Percentiles rank a stretch among this genome's conserved stretches.
These are phyloP conservation scores for Linurgus olivaceus DNA, from an alignment of 2,797 vertebrate genomes.

Conservation along the genomic window DNA sequence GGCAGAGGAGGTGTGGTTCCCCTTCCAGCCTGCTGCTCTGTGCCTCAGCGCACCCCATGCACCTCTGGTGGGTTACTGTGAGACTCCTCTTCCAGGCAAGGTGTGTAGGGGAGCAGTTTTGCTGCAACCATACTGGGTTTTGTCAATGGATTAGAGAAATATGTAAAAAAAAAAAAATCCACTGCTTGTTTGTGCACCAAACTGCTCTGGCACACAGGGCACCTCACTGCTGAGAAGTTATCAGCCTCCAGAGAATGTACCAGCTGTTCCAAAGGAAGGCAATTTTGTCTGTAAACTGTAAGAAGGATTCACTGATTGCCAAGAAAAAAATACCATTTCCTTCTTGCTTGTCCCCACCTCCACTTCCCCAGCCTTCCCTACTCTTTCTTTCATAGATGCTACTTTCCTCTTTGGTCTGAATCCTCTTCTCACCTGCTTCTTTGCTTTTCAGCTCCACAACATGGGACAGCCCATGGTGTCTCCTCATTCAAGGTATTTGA, in stretches of 20 bases:
- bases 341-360: background rate
- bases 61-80: accelerated
- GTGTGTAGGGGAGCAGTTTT: accelerated
- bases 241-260: background rate
- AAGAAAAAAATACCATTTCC: background rate
- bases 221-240: background rate
- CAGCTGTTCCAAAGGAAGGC: background rate
- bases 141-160: background rate
- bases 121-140: background rate
- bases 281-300: background rate
- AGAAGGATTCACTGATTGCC: background rate
- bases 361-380: background rate
- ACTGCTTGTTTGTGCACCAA: background rate
- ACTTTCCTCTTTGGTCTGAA: background rate
- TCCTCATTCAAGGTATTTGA: background rate
- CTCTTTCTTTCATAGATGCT: background rate
- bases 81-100: background rate
- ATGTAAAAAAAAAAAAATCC: background rate
- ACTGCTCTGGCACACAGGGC: background rate
- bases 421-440: background rate
- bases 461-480: accelerated
- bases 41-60: accelerated
- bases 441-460: background rate
- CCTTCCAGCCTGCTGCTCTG: accelerated
- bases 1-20: accelerated